Conservation (phyloP, 2,797 vertebrate species). For the Staurois parvus region DNA sequence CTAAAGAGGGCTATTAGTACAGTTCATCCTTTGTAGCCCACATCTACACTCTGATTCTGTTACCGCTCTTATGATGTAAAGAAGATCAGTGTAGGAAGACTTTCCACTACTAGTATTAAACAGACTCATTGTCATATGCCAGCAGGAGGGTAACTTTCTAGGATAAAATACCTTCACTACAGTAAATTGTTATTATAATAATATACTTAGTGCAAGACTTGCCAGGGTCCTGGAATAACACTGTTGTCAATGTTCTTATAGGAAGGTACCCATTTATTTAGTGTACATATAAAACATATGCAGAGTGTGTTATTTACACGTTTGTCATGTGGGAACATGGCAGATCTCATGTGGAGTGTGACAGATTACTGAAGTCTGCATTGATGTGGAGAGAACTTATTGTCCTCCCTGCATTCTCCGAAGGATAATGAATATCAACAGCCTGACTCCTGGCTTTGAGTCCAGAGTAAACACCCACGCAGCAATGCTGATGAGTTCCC, state of each 20-base stretch:
- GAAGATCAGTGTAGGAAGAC: conserved; percentile 13
- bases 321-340: conserved; percentile 4
- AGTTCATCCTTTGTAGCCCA: conserved; percentile 21
- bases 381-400: conserved; percentile 27
- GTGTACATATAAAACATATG: neutral
- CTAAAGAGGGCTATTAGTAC: neutral
- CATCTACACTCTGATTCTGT: conserved; percentile 11
- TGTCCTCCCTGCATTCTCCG: conserved; percentile 26
- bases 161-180: neutral
- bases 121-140: conserved; percentile 19
- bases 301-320: neutral
- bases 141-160: neutral
- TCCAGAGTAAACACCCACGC: conserved; percentile 39
- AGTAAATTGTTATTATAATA: conserved; percentile 15
- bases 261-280: neutral
- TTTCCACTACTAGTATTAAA: conserved; percentile 8
- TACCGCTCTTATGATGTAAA: conserved; percentile 29
- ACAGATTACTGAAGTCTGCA: conserved; percentile 42
- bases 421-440: conserved; percentile 50
- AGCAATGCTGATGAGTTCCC: conserved; percentile 32
- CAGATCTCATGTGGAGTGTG: conserved; percentile 19
- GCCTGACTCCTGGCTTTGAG: conserved; percentile 10
- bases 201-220: neutral
- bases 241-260: neutral
- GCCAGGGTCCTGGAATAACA: neutral